Evolutionary conservation across 2,888 invertebrate species (phyloP).

Genomic region (Lasius platythorax): DNA sequence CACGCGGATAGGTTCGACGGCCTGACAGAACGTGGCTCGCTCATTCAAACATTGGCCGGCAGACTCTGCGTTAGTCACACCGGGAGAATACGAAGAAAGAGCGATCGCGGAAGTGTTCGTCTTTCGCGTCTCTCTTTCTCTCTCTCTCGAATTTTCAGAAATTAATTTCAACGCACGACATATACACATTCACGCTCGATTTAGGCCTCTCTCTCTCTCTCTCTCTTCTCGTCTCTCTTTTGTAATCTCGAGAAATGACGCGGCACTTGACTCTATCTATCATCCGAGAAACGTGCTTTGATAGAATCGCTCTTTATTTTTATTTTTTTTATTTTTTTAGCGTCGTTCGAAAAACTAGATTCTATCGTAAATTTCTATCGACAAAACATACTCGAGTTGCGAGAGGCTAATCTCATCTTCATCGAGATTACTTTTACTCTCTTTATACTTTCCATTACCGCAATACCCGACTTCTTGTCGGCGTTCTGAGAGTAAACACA

Average conservation of each 20-base stretch:
- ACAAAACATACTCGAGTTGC: neutral
- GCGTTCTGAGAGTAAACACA: slow-evolving; percentile 14
- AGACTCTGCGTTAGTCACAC: slow-evolving; percentile 31
- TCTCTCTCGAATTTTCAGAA: slow-evolving; percentile 39
- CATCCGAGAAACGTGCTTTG: neutral
- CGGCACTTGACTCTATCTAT: neutral
- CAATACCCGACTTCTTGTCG: slow-evolving; percentile 22
- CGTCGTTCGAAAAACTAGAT: neutral
- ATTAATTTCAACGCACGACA: slow-evolving; percentile 40
- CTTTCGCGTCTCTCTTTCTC: neutral
- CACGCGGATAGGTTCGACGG: slow-evolving; percentile 71
- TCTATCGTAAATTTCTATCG: slow-evolving; percentile 19
- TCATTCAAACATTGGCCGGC: slow-evolving; percentile 64
- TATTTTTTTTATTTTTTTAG: neutral
- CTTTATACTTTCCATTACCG: slow-evolving; percentile 7
- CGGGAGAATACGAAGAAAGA: slow-evolving; percentile 40
- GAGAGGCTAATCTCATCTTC: slow-evolving; percentile 28
- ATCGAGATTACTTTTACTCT: slow-evolving; percentile 39
- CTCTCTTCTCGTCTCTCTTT: neutral
- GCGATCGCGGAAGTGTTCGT: slow-evolving; percentile 37
- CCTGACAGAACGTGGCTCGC: slow-evolving; percentile 63
- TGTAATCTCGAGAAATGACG: slow-evolving; percentile 29
- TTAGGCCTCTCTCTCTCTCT: neutral
- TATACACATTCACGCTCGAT: slow-evolving; percentile 16
- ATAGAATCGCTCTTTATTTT: slow-evolving; percentile 26